These are phyloP conservation scores for Hirtodrosophila histrioides DNA, from an alignment of 2,888 invertebrate species.

Conservation along the genomic window DNA sequence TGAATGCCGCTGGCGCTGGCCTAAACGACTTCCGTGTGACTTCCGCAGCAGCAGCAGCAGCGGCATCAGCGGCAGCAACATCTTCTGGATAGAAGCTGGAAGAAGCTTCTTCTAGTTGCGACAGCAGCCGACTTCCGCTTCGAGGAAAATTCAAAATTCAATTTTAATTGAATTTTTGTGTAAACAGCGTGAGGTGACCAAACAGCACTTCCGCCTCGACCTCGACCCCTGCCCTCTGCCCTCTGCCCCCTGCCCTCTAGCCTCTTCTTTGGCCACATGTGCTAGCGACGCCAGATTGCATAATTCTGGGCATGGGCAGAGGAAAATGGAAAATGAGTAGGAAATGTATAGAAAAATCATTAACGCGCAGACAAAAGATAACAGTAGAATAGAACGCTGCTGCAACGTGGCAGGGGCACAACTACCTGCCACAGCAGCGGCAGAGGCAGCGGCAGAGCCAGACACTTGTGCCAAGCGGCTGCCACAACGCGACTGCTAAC, in stretches of 20 bases:
- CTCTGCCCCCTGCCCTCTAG: background rate
- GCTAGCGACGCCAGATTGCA: constrained; percentile 71
- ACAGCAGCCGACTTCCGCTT: constrained; percentile 53
- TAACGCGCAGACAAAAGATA: constrained; percentile 73
- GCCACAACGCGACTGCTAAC: constrained; percentile 43
- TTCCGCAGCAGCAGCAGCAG: constrained; percentile 54
- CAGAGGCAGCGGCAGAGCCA: constrained; percentile 43
- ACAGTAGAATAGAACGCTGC: constrained; percentile 36
- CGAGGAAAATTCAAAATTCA: constrained; percentile 43
- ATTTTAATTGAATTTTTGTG: constrained; percentile 77
- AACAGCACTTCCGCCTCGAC: constrained; percentile 51
- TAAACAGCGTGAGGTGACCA: constrained; percentile 65
- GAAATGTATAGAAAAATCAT: constrained; percentile 75
- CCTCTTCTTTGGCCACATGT: constrained; percentile 64
- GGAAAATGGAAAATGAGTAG: constrained; percentile 17
- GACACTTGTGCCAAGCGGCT: constrained; percentile 74
- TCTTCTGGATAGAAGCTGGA: constrained; percentile 5
- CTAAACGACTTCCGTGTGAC: constrained; percentile 79
- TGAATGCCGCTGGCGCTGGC: constrained; percentile 42
- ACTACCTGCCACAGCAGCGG: constrained; percentile 57
- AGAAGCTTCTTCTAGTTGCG: constrained; percentile 27
- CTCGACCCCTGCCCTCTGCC: background rate
- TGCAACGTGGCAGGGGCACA: background rate
- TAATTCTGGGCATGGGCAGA: constrained; percentile 51
- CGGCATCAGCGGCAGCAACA: background rate